phyloP scores from a whole-genome alignment of 2,888 invertebrate species.

The Pherbina coryleti region DNA sequence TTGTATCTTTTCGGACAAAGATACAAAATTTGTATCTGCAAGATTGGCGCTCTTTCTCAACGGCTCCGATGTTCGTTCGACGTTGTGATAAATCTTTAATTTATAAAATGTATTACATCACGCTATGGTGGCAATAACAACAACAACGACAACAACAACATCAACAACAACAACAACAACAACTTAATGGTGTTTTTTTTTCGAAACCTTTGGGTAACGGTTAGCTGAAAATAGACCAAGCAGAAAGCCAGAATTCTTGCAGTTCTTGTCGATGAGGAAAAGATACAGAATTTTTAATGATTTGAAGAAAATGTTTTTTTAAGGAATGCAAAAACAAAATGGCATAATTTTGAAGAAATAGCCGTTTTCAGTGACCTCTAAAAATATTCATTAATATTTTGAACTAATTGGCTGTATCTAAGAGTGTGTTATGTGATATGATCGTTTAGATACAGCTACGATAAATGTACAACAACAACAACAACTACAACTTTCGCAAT shows the following conservation, averaged over 20 bases:
- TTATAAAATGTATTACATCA: slow-evolving; percentile 26
- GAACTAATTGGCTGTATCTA: background rate
- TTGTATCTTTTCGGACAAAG: background rate
- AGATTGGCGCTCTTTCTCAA: background rate
- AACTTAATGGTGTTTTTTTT: background rate
- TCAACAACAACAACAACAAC: background rate
- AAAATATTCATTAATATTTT: background rate
- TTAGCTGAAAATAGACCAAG: slow-evolving; percentile 63
- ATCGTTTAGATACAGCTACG: background rate
- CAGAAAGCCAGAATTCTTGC: slow-evolving; percentile 48
- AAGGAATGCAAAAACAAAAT: background rate
- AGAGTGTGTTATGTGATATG: background rate
- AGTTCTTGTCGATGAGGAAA: background rate
- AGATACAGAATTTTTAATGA: background rate
- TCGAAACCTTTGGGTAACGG: background rate
- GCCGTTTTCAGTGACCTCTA: background rate
- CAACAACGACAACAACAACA: background rate
- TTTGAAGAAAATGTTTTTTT: too few relatives aligned
- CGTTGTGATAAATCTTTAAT: slow-evolving; percentile 15
- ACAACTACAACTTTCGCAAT: slow-evolving; percentile 48
- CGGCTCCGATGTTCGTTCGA: slow-evolving; percentile 1
- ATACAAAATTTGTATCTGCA: background rate
- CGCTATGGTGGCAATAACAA: background rate
- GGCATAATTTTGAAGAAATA: background rate
- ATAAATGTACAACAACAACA: slow-evolving; percentile 35